Percentiles rank a stretch among this genome's conserved stretches.
Conservation (phyloP, 1,140 invertebrate species). For the Drosophila nikananu region DNA sequence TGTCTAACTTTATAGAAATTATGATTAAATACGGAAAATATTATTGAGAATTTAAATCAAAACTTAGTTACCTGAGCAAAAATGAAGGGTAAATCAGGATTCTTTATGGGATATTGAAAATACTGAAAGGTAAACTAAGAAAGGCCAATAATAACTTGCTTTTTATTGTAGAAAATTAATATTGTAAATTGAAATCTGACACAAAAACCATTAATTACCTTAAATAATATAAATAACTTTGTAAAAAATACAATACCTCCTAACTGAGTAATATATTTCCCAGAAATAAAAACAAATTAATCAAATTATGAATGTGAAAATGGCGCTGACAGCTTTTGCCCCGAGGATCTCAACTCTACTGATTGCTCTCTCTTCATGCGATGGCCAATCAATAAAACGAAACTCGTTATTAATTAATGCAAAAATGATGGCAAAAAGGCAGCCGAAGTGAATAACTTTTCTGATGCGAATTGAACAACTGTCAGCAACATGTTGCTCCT, state of each 20-base stretch:
- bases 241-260: not conserved
- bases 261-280: not conserved
- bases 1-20: not conserved
- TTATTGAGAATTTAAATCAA: no score
- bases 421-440: conserved; percentile 61
- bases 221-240: not conserved
- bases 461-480: conserved; percentile 74
- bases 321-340: conserved; percentile 66
- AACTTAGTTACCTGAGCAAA: no score
- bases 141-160: no score
- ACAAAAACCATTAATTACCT: not conserved
- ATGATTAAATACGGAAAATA: no score
- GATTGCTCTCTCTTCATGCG: conserved; percentile 60
- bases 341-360: conserved; percentile 31
- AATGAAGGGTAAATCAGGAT: no score
- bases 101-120: no score
- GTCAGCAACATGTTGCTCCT: conserved; percentile 74
- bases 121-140: not conserved
- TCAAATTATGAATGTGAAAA: conserved; percentile 53
- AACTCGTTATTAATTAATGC: conserved; percentile 77
- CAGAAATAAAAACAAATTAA: conserved; percentile 53
- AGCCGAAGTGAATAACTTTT: conserved; percentile 48
- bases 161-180: no score
- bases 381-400: conserved; percentile 63
- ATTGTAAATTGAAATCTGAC: no score